These are phyloP conservation scores for Holacanthus passer DNA, from an alignment of 2,113 vertebrate genomes.

Conservation along the genomic window DNA sequence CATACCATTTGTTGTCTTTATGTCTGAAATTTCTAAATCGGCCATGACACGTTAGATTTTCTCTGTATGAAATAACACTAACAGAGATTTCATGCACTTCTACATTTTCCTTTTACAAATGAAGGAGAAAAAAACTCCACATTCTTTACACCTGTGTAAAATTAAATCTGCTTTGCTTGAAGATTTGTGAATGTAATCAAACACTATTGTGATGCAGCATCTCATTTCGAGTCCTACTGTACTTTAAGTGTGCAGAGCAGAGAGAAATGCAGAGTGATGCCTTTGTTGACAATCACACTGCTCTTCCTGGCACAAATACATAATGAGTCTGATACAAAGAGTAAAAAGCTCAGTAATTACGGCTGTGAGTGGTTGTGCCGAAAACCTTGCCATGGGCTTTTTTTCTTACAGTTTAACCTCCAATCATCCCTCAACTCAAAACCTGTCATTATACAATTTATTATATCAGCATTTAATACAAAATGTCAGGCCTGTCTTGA, in stretches of 20 bases:
- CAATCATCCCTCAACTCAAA: conserved; percentile 16
- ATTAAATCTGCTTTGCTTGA: neutral
- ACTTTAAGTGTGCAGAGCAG: neutral
- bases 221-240: neutral
- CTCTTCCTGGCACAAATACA: neutral
- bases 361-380: neutral
- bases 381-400: neutral
- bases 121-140: neutral
- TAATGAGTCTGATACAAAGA: neutral
- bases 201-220: neutral
- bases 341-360: neutral
- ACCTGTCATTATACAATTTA: conserved; percentile 12
- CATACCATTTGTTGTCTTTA: neutral
- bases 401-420: conserved; percentile 3
- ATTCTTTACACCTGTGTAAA: neutral
- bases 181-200: neutral
- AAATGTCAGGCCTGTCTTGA: neutral
- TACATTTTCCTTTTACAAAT: neutral
- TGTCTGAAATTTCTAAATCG: neutral
- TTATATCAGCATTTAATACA: conserved; percentile 17
- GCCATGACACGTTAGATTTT: neutral
- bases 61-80: neutral
- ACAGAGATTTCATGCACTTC: neutral
- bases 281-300: neutral
- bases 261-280: neutral